Evolutionary conservation across 2,797 vertebrate genomes (phyloP).

Genomic region (Hemibagrus guttatus): DNA sequence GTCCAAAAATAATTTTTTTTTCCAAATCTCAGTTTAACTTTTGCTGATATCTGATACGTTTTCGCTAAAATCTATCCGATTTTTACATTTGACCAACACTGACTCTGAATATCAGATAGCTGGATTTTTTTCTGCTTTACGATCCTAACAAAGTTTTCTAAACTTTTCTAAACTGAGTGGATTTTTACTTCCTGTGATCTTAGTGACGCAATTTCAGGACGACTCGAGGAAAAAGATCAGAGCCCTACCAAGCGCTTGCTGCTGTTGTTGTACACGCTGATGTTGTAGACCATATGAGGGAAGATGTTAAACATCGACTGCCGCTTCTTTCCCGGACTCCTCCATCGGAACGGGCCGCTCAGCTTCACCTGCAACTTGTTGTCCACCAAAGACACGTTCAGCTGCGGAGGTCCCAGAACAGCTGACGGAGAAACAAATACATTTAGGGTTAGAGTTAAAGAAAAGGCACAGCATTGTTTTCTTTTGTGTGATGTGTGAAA

Average conservation of each 20-base stretch:
- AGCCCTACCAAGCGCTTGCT: constrained; percentile 43
- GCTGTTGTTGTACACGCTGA: constrained; percentile 61
- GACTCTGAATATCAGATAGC: background rate
- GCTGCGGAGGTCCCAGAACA: constrained; percentile 68
- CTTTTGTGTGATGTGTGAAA: too few species aligned
- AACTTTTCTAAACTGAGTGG: background rate
- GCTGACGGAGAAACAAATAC: constrained; percentile 57
- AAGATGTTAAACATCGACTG: constrained; percentile 65
- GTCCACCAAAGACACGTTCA: constrained; percentile 61
- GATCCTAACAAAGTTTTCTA: background rate
- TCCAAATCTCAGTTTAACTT: background rate
- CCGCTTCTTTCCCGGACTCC: constrained; percentile 48
- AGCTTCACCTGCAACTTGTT: constrained; percentile 62
- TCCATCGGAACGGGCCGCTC: constrained; percentile 71
- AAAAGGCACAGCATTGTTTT: too few species aligned
- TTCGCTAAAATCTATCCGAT: background rate
- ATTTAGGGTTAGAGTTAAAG: too few species aligned
- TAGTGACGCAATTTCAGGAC: background rate
- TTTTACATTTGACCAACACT: too few species aligned
- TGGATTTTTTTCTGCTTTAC: background rate
- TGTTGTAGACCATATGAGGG: constrained; percentile 66
- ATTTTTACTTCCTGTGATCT: background rate
- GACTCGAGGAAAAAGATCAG: background rate
- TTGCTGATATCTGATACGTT: background rate
- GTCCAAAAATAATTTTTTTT: background rate